Percentiles rank a stretch among this genome's conserved stretches.
phyloP scores from a whole-genome alignment of 1,140 invertebrate species.

The Trichogramma pretiosum region DNA sequence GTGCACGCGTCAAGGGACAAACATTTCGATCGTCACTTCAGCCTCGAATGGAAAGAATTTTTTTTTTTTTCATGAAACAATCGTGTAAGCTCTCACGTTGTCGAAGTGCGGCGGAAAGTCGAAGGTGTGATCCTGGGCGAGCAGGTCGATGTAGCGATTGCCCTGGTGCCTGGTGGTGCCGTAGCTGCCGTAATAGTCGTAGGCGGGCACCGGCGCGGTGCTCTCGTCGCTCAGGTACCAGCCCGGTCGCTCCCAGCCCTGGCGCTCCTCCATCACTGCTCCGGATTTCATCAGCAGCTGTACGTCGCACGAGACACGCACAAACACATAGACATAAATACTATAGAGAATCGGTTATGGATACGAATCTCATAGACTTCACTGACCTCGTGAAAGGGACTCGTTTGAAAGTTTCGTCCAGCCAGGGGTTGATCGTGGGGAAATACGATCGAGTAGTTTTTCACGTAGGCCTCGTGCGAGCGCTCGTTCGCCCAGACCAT shows the following conservation, averaged over 20 bases:
- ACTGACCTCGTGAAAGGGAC: constrained; percentile 58
- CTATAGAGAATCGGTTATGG: too few relatives aligned
- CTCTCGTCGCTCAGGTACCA: constrained; percentile 56
- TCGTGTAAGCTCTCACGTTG: constrained; percentile 56
- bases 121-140: constrained; percentile 71
- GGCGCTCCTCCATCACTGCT: constrained; percentile 76
- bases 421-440: constrained; percentile 78
- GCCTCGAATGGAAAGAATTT: too few relatives aligned
- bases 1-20: too few relatives aligned
- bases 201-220: constrained; percentile 50
- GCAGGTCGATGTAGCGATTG: constrained; percentile 55
- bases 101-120: constrained; percentile 71
- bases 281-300: constrained; percentile 59
- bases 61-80: too few relatives aligned
- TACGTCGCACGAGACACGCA: too few relatives aligned
- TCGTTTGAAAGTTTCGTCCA: constrained; percentile 61
- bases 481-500: constrained; percentile 67
- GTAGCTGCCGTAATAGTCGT: constrained; percentile 79
- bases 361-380: too few relatives aligned
- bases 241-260: constrained; percentile 79
- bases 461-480: constrained; percentile 78
- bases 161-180: constrained; percentile 56
- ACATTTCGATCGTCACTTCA: too few relatives aligned
- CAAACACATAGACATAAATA: too few relatives aligned
- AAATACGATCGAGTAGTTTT: constrained; percentile 78